phyloP scores from a whole-genome alignment of 2,113 vertebrate genomes.

The Malurus melanocephalus region DNA sequence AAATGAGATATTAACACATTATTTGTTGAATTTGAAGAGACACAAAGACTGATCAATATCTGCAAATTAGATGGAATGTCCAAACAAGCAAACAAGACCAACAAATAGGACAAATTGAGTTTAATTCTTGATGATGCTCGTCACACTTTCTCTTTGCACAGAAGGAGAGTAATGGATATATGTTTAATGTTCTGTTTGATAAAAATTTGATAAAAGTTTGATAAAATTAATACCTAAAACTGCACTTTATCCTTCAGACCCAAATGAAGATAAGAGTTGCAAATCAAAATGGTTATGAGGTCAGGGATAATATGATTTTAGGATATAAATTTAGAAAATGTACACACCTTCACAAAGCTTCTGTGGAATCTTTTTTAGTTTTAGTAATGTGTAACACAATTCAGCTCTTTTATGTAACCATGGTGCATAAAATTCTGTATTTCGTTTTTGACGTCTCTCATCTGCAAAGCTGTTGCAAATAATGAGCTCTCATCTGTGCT shows the following conservation, averaged over 20 bases:
- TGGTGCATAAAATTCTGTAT: not conserved
- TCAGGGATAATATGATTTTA: not conserved
- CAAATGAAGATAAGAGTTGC: not conserved
- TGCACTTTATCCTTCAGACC: not conserved
- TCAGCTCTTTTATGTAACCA: not conserved
- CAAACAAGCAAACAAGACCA: not conserved
- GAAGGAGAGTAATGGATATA: not conserved
- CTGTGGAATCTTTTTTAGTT: not conserved
- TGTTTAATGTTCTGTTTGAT: not conserved
- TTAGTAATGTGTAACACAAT: not conserved
- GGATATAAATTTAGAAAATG: not conserved
- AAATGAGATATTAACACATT: not conserved
- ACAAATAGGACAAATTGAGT: not conserved
- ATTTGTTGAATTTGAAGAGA: not conserved
- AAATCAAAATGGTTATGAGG: not conserved
- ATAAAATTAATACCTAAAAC: not conserved
- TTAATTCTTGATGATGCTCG: not conserved
- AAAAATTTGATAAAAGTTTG: not conserved
- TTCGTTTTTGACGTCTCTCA: not conserved
- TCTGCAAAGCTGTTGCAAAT: not conserved
- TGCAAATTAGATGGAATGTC: not conserved
- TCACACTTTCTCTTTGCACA: not conserved
- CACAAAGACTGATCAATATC: not conserved
- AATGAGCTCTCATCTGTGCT: not conserved
- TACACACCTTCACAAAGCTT: rapidly evolving